Conservation (phyloP, 2,113 vertebrate genomes). For the Rhinopithecus roxellana region DNA sequence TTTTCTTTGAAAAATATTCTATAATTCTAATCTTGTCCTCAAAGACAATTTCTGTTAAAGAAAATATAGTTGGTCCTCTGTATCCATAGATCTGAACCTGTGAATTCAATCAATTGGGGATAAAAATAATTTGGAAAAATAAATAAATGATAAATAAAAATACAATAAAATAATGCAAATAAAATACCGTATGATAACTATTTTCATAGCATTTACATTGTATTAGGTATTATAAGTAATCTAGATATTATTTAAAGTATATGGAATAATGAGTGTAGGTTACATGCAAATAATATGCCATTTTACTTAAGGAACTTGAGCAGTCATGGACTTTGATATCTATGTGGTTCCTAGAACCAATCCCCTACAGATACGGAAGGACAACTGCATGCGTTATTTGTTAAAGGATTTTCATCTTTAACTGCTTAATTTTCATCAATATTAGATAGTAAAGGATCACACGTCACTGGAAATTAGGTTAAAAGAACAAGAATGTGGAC, state of each 20-base stretch:
- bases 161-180: neutral
- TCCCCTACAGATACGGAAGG: neutral
- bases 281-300: neutral
- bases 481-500: neutral
- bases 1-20: constrained; percentile 34
- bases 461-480: neutral
- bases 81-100: neutral
- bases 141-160: neutral
- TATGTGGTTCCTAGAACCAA: neutral
- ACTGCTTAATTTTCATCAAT: neutral
- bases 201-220: neutral
- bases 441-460: neutral
- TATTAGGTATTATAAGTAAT: neutral
- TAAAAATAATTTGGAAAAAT: neutral
- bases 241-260: neutral
- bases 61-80: neutral
- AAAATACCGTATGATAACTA: neutral
- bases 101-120: neutral
- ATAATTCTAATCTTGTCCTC: neutral
- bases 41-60: neutral
- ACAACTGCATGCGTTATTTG: neutral
- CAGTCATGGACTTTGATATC: neutral
- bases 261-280: neutral
- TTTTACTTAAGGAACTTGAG: neutral
- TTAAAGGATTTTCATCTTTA: neutral